Evolutionary conservation across 2,797 vertebrate species (phyloP).

Genomic region (Podarcis lilfordi): DNA sequence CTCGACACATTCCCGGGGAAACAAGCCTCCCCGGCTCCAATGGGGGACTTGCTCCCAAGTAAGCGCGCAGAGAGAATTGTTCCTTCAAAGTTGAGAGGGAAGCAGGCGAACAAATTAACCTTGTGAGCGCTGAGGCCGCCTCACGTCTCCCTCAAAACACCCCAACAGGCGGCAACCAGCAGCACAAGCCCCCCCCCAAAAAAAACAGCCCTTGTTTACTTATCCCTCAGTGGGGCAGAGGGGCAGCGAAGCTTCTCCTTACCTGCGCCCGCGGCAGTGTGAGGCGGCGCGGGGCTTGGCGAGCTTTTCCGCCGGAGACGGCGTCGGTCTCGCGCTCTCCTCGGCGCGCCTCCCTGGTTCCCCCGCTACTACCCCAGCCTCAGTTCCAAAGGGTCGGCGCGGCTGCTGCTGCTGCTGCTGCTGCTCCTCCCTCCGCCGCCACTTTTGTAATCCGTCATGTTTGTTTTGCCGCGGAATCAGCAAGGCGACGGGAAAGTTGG

Average conservation of each 20-base stretch:
- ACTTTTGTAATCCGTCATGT: constrained; percentile 21
- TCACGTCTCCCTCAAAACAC: too few species aligned
- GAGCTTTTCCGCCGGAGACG: not conserved
- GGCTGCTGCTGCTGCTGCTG: not conserved
- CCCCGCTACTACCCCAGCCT: not conserved
- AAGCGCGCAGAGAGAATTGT: not conserved
- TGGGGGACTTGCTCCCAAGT: not conserved
- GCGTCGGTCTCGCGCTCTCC: not conserved
- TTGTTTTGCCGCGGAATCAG: not conserved
- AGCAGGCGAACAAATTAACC: not conserved
- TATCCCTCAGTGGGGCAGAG: too few species aligned
- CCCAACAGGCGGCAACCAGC: not conserved
- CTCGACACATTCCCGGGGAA: not conserved
- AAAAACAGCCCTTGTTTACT: not conserved
- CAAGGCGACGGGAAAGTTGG: not conserved
- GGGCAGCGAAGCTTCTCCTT: not conserved
- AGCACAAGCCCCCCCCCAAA: not conserved
- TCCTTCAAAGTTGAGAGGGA: not conserved
- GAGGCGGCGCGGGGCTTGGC: not conserved
- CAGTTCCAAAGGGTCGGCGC: not conserved
- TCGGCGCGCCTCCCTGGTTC: too few species aligned
- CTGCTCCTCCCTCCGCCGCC: not conserved
- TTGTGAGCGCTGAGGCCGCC: too few species aligned
- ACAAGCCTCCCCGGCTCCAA: not conserved
- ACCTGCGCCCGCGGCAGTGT: not conserved